Base-by-base conservation (phyloP, 1,140 invertebrate genomes). In the Zaprionus gabonicus region DNA sequence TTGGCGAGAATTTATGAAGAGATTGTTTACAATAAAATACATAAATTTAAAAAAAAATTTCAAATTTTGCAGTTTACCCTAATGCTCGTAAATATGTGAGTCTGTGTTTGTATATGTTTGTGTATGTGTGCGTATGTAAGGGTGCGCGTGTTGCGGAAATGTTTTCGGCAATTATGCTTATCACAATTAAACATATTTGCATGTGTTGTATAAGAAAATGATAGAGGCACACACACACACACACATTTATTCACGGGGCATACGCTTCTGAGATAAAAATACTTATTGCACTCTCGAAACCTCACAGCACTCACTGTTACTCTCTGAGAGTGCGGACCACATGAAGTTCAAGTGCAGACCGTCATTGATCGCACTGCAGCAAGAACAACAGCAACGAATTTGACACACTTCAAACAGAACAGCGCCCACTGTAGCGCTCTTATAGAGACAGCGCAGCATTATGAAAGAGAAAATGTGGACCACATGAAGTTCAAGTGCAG, bases 151-250 rank as follows among this genome's bases (percentile, higher is more conserved):
- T 76, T 72, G 63, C 67, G 81, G 81, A 82, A 82, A 82, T 80
- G 56, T 72, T 76, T 69, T 80, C 38, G 27, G 62, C 74, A 78
- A 76, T 82, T 82, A 82, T 79, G 80, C 76, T 82, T 82, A 82
- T 82, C 76, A 82, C 59, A 78, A 71, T 65, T 68, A 69, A 62
- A 78, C 65, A 58, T 49, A 59, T 57, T 57, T 57, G 25, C 15
- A 25, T 25, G 23, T 53, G 9, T 44, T 51, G 46, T 51, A 51
- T 51, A 51, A 12, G 20, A 51, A 51, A 49, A 12, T 15, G 25
- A n/a, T 36, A 49, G 9, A 51, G 46, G 10, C 20, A 5, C 46
- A 13, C 46, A 51, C 20, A 51, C 46, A 25, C 46, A 13, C 46
- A 51, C 20, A 51, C 46, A 25, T 10, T 25, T 2, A 41, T n/a